Evolutionary conservation across 2,888 invertebrate genomes (phyloP), one percentile per base, ranked within the genome.

Genomic region (Buathra laborator): DNA sequence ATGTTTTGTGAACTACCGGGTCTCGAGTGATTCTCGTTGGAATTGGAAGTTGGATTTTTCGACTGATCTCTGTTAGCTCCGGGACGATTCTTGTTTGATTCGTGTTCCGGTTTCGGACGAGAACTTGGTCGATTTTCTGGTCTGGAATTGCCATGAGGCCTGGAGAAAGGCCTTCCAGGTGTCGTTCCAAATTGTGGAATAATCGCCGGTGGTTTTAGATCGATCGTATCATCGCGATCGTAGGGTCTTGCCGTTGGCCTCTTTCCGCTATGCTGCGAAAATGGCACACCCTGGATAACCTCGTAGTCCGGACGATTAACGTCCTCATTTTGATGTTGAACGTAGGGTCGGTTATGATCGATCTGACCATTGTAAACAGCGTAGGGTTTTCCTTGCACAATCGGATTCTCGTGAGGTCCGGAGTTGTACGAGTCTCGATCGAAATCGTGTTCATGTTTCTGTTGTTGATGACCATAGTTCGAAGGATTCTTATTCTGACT

Each of bases 141-240:
- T 56, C 86, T 87, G 7, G 66, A 79, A 9, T 81, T 66, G 12
- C 56, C 67, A n/a, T 91, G 84, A 0, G 89, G 87, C 75, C 89
- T 89, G 3, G 88, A 77, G 51, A 87, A 91, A 9, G 91, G 91
- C 83, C 91, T 89, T 48, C 89, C 90, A 5, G 91, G 91, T 9
- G 87, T 83, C 51, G 87, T 84, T 6, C 79, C 70, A 0, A 89
- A 89, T 12, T 88, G 88, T 1, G 90, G 75, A 76, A 86, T 87
- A 6, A 89, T 89, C 0, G 89, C 91, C 0, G 93, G 92, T 10
- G 92, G 90, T 32, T 91, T 92, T 3, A 92, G 76, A 46, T 93
- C 90, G 24, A 90, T 89, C 9, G 89, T 89, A 16, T 92, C 92
- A n/a, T 90, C 90, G 12, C 84, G 86, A n/a, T 85, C 76, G 19